Conservation (phyloP, 2,888 invertebrate genomes). For the Tenthredo livida region DNA sequence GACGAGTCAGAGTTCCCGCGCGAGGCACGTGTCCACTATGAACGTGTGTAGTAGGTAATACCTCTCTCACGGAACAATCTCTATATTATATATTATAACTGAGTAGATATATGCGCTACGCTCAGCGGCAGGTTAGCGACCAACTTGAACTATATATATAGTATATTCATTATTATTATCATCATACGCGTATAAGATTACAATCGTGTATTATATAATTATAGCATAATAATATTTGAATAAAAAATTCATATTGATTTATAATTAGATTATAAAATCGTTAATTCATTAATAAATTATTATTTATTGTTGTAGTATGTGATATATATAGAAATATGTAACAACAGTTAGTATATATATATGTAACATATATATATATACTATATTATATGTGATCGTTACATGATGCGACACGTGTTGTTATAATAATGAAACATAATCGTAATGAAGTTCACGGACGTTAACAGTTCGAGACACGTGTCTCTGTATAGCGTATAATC, state of each 20-base stretch:
- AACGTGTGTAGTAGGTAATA: neutral
- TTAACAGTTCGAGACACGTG: neutral
- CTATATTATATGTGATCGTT: too few species aligned
- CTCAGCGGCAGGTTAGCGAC: too few species aligned
- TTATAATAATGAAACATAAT: neutral
- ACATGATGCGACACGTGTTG: neutral
- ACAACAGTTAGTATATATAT: too few species aligned
- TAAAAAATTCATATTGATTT: too few species aligned
- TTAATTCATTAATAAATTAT: too few species aligned
- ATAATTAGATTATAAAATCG: too few species aligned
- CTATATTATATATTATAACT: neutral
- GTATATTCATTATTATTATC: neutral
- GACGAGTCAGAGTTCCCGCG: neutral
- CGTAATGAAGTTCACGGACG: constrained; percentile 33
- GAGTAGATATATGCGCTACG: neutral
- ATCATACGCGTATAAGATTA: neutral
- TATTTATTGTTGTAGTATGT: too few species aligned
- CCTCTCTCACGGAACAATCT: neutral
- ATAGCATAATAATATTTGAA: too few species aligned
- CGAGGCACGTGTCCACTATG: neutral
- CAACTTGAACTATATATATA: neutral
- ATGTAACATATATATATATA: too few species aligned
- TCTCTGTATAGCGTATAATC: neutral
- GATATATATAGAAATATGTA: too few species aligned
- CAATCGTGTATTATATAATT: too few species aligned